These are phyloP conservation scores for Sebastes baramenuke DNA, from an alignment of 2,797 vertebrate species.

Conservation along the genomic window DNA sequence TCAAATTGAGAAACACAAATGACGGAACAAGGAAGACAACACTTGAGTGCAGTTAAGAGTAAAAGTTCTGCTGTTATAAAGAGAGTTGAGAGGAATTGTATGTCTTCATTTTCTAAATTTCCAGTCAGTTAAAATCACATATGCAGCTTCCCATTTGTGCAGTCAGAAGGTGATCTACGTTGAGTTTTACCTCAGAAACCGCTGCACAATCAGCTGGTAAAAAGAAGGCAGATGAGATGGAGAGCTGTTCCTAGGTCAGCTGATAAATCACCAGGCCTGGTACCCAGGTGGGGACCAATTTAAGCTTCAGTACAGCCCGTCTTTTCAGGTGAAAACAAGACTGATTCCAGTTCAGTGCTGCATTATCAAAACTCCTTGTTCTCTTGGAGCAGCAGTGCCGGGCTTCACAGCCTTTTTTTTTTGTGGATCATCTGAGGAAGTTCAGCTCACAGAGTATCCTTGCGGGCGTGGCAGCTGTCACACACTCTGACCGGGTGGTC, in stretches of 20 bases:
- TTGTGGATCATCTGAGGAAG: conserved; percentile 18
- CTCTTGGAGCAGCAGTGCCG: neutral
- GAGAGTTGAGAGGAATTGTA: neutral
- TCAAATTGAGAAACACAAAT: conserved; percentile 12
- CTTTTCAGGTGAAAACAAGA: neutral
- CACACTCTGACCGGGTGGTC: conserved; percentile 88
- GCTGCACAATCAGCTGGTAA: neutral
- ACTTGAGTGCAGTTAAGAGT: neutral
- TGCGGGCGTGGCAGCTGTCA: conserved; percentile 72
- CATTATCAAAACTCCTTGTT: neutral
- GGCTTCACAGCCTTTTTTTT: conserved; percentile 28
- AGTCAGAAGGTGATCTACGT: neutral
- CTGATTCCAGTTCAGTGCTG: conserved; percentile 18
- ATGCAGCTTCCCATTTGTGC: conserved; percentile 21
- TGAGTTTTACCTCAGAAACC: neutral
- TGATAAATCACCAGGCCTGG: neutral
- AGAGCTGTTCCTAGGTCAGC: neutral
- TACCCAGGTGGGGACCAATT: neutral
- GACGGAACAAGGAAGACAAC: neutral
- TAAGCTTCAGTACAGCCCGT: neutral
- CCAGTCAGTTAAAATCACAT: conserved; percentile 13
- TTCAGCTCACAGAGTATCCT: conserved; percentile 67
- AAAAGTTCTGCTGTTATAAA: neutral
- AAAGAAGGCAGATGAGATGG: neutral
- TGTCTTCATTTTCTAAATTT: neutral